phyloP scores from a whole-genome alignment of 1,140 invertebrate species.

The Penaeus indicus region DNA sequence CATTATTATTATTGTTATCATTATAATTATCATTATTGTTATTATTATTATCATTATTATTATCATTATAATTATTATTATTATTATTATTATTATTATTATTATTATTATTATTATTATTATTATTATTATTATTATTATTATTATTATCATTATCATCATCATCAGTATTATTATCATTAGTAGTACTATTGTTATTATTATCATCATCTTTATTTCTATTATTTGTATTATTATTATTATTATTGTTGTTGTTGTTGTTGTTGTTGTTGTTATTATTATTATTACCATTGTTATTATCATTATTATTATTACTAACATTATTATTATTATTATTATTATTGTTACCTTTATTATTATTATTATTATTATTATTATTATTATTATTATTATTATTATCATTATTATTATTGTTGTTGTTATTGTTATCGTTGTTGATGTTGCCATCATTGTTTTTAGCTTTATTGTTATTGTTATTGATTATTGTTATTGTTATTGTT shows the following conservation, averaged over 20 bases:
- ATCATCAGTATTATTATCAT: background rate
- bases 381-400: constrained; percentile 14
- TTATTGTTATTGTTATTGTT: constrained; percentile 14
- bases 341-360: constrained; percentile 8
- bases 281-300: too few relatives aligned
- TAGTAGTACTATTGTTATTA: too few relatives aligned
- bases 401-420: constrained; percentile 14
- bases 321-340: constrained; percentile 11
- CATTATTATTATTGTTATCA: too few relatives aligned
- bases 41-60: background rate
- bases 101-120: too few relatives aligned
- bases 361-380: constrained; percentile 14
- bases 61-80: background rate
- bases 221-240: too few relatives aligned
- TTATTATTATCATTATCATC: background rate
- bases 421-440: constrained; percentile 7
- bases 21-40: background rate
- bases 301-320: background rate
- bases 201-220: too few relatives aligned
- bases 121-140: too few relatives aligned
- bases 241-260: too few relatives aligned
- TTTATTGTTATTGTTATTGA: constrained; percentile 7
- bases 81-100: too few relatives aligned
- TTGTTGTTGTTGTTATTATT: too few relatives aligned
- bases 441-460: background rate